These are phyloP conservation scores for Polydrusus tereticollis DNA, from an alignment of 2,888 invertebrate genomes.

Conservation along the genomic window DNA sequence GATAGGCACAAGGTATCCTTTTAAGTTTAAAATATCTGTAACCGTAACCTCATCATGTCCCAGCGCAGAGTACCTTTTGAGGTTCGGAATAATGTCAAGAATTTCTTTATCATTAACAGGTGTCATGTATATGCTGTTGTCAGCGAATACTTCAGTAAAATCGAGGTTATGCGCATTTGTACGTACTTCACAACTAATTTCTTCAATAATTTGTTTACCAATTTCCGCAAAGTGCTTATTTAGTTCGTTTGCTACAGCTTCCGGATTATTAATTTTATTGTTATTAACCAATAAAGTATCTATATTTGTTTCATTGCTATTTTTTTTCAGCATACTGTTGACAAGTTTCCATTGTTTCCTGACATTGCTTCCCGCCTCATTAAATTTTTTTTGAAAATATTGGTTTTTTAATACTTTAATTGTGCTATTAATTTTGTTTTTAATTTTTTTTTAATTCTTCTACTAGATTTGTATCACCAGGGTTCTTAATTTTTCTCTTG, in stretches of 20 bases:
- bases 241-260: background rate
- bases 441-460: background rate
- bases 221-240: conserved; percentile 2
- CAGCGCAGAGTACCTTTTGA: background rate
- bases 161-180: background rate
- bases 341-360: background rate
- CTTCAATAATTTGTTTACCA: conserved; percentile 5
- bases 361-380: background rate
- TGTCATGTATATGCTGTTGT: conserved; percentile 1
- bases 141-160: background rate
- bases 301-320: conserved; percentile 35
- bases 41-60: background rate
- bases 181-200: background rate
- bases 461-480: background rate
- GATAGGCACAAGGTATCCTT: background rate
- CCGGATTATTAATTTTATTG: background rate
- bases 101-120: conserved; percentile 7
- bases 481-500: background rate
- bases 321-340: background rate
- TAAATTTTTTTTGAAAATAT: background rate
- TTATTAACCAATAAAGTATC: background rate
- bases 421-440: background rate
- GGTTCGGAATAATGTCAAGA: background rate
- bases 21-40: background rate
- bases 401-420: background rate